Percentiles rank a stretch among this genome's conserved stretches.
These are phyloP conservation scores for Oreochromis spilurus DNA, from an alignment of 2,113 vertebrate species.

Conservation along the genomic window DNA sequence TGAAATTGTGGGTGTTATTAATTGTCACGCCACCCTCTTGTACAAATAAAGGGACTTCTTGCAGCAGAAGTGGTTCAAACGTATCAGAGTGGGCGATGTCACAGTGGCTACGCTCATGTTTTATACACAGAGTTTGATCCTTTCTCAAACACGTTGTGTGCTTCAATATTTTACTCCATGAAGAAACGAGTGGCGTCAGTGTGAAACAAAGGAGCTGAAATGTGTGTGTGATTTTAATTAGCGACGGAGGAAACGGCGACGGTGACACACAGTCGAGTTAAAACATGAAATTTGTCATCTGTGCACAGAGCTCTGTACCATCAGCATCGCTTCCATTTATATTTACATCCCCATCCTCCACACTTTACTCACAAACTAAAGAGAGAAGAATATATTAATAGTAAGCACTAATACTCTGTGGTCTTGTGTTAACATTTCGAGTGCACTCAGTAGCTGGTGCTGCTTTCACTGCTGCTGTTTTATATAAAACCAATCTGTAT, in stretches of 20 bases:
- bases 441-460: slow-evolving; percentile 65
- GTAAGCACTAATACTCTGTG: slow-evolving; percentile 37
- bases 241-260: neutral
- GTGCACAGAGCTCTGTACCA: neutral
- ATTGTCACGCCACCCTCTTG: neutral
- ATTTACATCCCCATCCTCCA: neutral
- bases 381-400: slow-evolving; percentile 58
- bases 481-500: slow-evolving; percentile 66
- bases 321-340: neutral
- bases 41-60: neutral
- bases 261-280: neutral
- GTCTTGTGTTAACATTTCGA: slow-evolving; percentile 66
- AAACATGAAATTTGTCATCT: neutral
- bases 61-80: neutral
- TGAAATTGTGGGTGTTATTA: neutral
- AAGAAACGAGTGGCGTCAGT: neutral
- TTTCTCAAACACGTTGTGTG: neutral
- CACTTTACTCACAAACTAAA: slow-evolving; percentile 18
- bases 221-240: neutral
- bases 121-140: neutral
- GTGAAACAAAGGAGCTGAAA: neutral
- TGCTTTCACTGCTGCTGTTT: slow-evolving; percentile 68
- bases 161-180: rapidly evolving
- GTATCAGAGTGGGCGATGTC: neutral
- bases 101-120: neutral